These are phyloP conservation scores for Cynopterus sphinx DNA, from an alignment of 2,797 vertebrate genomes.

Conservation along the genomic window DNA sequence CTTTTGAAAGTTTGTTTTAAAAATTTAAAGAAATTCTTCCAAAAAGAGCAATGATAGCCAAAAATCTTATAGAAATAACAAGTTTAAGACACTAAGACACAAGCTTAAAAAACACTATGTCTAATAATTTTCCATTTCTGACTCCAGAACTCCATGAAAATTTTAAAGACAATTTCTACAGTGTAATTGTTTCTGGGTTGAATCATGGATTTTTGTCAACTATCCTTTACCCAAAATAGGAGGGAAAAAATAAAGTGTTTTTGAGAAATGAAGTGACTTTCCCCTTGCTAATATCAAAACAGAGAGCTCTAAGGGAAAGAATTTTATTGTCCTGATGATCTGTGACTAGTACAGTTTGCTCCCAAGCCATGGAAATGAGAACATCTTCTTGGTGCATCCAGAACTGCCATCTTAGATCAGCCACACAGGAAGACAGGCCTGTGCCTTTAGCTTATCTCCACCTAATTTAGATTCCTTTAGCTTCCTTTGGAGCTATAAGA, in stretches of 20 bases:
- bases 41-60: neutral
- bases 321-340: neutral
- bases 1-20: conserved; percentile 2
- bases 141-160: neutral
- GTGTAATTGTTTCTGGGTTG: neutral
- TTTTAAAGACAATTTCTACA: neutral
- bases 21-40: neutral
- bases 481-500: neutral
- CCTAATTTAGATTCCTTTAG: neutral
- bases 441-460: neutral
- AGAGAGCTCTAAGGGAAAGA: neutral
- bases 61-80: neutral
- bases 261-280: neutral
- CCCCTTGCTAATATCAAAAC: neutral
- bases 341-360: neutral
- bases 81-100: neutral
- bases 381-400: too few species aligned
- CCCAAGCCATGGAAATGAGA: neutral
- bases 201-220: neutral
- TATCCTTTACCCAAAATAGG: conserved; percentile 28
- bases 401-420: neutral
- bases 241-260: neutral
- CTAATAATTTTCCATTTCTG: neutral
- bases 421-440: neutral
- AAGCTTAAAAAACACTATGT: neutral